phyloP scores from a whole-genome alignment of 2,797 vertebrate genomes.

The Cetoscarus ocellatus region DNA sequence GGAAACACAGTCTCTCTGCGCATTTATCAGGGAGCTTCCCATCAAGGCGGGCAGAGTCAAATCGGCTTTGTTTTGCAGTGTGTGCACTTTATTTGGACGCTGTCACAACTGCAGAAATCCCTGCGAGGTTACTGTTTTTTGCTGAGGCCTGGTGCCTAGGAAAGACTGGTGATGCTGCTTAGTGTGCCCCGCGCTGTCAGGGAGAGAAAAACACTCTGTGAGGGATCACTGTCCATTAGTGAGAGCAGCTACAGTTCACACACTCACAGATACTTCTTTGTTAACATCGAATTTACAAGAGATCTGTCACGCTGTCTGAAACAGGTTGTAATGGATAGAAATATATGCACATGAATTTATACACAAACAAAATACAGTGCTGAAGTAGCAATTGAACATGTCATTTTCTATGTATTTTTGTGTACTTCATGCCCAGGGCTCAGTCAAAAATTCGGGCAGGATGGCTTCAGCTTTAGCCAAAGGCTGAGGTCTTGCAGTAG shows the following conservation, averaged over 20 bases:
- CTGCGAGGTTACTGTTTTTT: slow-evolving; percentile 71
- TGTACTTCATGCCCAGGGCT: too few relatives aligned
- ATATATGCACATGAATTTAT: slow-evolving; percentile 1
- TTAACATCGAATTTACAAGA: slow-evolving; percentile 21
- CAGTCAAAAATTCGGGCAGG: too few relatives aligned
- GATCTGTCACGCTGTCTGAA: neutral
- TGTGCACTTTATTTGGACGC: slow-evolving; percentile 70
- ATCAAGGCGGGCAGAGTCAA: slow-evolving; percentile 54
- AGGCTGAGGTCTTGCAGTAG: too few relatives aligned
- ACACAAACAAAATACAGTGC: slow-evolving; percentile 39
- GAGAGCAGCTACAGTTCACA: slow-evolving; percentile 55
- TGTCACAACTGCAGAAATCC: slow-evolving; percentile 74
- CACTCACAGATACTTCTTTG: slow-evolving; percentile 32
- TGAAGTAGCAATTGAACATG: slow-evolving; percentile 17
- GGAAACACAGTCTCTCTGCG: slow-evolving; percentile 46
- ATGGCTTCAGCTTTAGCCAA: too few relatives aligned
- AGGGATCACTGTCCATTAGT: slow-evolving; percentile 74
- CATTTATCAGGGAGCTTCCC: slow-evolving; percentile 66
- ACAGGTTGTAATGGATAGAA: slow-evolving; percentile 19
- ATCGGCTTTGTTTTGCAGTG: slow-evolving; percentile 63
- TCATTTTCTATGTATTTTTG: too few relatives aligned
- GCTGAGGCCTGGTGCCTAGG: slow-evolving; percentile 55
- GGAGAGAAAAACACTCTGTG: slow-evolving; percentile 65
- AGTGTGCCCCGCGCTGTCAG: slow-evolving; percentile 66
- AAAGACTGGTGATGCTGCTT: slow-evolving; percentile 62